Base-by-base conservation (phyloP, 2,888 invertebrate species). In the Ecliptopera silaceata region DNA sequence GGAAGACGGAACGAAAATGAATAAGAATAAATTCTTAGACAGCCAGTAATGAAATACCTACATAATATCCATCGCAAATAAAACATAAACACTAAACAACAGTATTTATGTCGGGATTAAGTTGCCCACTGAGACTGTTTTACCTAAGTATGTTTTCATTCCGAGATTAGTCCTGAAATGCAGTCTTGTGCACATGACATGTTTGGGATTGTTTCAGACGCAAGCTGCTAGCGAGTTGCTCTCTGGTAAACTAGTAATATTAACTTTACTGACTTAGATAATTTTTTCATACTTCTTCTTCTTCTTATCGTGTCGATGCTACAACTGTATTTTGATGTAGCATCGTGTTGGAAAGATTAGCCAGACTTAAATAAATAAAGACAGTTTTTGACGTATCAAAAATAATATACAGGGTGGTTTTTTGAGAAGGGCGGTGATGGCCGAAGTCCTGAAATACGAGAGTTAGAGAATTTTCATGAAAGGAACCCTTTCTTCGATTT, bases 81-180 rank as follows among this genome's bases (percentile, higher is more conserved):
- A 53, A 53, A n/a, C 20, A 5, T 18, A 10, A 26, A 13, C 31
- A 39, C 45, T 45, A 45, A 52, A 45, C 6, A 44, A n/a, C 39
- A 41, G 39, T 53, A 46, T 53, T 53, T 53, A 53, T 53, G 39
- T 22, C 2, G 32, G 52, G 52, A 53, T 53, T 46, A 53, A 34
- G 46, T 53, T 53, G 53, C 53, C 46, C 32, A 11, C 46, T 12
- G 22, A 31, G 39, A 45, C 39, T 52, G 38, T n/a, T 39, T 45
- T 52, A 45, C n/a, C n/a, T n/a, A n/a, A 15, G 31, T n/a, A 22
- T 45, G 46, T 53, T 53, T 53, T 41, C 22, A 11, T 46, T 46
- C 52, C 15, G 15, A 53, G 53, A 53, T 53, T 46, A 32, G 41
- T 53, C 46, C 12, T 43, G 20, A 20, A 46, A 41, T 41, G 46